Evolutionary conservation across 2,888 invertebrate species (phyloP).

Genomic region (Pilophorus perplexus): DNA sequence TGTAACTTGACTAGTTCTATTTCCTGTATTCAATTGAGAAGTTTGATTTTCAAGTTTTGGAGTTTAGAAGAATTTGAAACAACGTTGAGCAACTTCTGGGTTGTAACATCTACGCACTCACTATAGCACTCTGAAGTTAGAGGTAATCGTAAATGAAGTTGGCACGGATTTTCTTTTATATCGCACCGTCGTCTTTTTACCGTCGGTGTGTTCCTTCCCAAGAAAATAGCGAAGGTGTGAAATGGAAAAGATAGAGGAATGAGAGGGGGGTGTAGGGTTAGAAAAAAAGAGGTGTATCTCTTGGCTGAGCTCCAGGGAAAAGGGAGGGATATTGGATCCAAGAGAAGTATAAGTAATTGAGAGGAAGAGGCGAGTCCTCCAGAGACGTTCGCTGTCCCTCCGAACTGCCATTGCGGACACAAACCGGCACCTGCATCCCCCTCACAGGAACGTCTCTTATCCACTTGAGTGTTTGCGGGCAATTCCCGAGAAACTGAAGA

Average conservation of each 20-base stretch:
- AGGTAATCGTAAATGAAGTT: not conserved
- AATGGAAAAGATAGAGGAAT: too few species aligned
- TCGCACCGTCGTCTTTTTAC: not conserved
- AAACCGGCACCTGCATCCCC: constrained; percentile 7
- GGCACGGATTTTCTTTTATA: not conserved
- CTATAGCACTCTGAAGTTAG: too few species aligned
- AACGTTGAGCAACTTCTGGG: too few species aligned
- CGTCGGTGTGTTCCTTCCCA: not conserved
- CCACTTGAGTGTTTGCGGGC: constrained; percentile 8
- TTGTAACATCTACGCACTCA: too few species aligned
- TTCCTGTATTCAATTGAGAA: too few species aligned
- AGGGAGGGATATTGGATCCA: constrained; percentile 31
- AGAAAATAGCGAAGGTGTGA: constrained; percentile 9
- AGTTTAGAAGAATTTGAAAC: too few species aligned
- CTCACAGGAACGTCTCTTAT: constrained; percentile 1
- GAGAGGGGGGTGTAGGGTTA: not conserved
- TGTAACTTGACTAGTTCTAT: too few species aligned
- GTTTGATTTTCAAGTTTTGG: too few species aligned
- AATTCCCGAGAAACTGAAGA: not conserved
- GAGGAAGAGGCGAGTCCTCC: constrained; percentile 13
- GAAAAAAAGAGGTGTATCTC: constrained; percentile 26
- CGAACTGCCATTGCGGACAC: not conserved
- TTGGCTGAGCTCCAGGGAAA: constrained; percentile 35
- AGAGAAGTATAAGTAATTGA: constrained; percentile 39
- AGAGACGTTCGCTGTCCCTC: not conserved